These are phyloP conservation scores for Macropodus opercularis DNA, from an alignment of 2,797 vertebrate genomes.

Conservation along the genomic window DNA sequence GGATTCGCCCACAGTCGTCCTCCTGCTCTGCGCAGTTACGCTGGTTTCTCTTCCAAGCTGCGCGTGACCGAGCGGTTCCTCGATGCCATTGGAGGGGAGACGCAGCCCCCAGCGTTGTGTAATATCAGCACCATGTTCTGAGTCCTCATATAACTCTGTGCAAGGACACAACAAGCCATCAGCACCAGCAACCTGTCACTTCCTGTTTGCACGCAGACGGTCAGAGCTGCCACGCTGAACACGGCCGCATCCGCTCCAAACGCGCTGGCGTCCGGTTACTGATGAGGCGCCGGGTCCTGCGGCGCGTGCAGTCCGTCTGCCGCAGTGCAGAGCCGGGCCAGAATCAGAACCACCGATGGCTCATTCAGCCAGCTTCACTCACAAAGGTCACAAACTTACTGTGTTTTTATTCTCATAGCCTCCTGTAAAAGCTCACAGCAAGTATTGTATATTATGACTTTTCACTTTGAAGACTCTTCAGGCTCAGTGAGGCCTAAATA, in stretches of 20 bases:
- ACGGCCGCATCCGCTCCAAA: constrained; percentile 54
- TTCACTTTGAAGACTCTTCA: constrained; percentile 8
- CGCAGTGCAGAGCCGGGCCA: constrained; percentile 80
- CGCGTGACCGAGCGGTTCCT: too few relatives aligned
- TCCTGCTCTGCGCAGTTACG: neutral
- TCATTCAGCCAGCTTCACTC: constrained; percentile 48
- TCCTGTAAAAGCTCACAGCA: neutral
- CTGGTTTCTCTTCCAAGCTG: too few relatives aligned
- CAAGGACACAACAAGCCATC: constrained; percentile 31
- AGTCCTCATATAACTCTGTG: constrained; percentile 33
- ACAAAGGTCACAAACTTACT: constrained; percentile 16
- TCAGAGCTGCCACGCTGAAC: neutral
- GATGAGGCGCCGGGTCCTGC: constrained; percentile 71
- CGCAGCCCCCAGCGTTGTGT: constrained; percentile 51
- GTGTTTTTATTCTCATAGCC: neutral
- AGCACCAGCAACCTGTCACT: constrained; percentile 37
- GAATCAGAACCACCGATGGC: constrained; percentile 70
- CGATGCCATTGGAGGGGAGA: too few relatives aligned
- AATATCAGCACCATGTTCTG: constrained; percentile 41
- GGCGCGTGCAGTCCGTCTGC: constrained; percentile 66
- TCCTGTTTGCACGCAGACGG: constrained; percentile 6
- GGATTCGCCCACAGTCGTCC: neutral
- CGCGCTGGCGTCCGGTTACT: constrained; percentile 56
- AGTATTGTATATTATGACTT: neutral
- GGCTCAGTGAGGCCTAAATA: constrained; percentile 13